Evolutionary conservation across 2,888 invertebrate genomes (phyloP).

Genomic region (Limnephilus lunatus): DNA sequence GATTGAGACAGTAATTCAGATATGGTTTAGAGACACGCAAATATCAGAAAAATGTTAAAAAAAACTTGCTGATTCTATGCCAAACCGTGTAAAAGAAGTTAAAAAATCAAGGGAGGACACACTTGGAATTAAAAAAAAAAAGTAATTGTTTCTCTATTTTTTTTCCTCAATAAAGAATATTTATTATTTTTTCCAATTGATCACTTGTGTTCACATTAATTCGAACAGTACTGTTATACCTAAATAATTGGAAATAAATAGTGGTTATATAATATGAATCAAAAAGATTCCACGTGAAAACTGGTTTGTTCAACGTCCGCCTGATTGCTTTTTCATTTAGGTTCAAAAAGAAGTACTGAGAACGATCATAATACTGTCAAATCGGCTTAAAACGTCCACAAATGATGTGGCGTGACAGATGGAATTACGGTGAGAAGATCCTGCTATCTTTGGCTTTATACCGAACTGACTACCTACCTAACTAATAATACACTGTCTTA

Average conservation of each 20-base stretch:
- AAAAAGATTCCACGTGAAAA: neutral
- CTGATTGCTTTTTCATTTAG: slow-evolving; percentile 13
- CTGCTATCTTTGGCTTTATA: neutral
- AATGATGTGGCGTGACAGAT: slow-evolving; percentile 60
- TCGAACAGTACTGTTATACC: neutral
- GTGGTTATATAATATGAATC: neutral
- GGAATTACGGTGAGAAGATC: slow-evolving; percentile 55
- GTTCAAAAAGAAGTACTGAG: slow-evolving; percentile 12
- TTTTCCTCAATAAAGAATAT: no score
- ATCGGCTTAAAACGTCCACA: slow-evolving; percentile 55
- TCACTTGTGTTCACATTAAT: no score
- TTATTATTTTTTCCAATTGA: no score
- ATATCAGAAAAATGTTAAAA: no score
- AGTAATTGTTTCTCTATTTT: no score
- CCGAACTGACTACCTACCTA: neutral
- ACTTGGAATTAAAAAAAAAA: no score
- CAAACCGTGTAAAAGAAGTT: no score
- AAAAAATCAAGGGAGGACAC: no score
- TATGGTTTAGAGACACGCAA: no score
- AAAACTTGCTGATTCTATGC: no score
- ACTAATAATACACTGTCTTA: neutral
- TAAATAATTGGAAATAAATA: neutral
- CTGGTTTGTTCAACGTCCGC: neutral
- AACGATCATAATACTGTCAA: slow-evolving; percentile 7
- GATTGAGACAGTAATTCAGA: no score